Evolutionary conservation across 2,113 vertebrate species (phyloP).

Genomic region (Psammodynastes pulverulentus): DNA sequence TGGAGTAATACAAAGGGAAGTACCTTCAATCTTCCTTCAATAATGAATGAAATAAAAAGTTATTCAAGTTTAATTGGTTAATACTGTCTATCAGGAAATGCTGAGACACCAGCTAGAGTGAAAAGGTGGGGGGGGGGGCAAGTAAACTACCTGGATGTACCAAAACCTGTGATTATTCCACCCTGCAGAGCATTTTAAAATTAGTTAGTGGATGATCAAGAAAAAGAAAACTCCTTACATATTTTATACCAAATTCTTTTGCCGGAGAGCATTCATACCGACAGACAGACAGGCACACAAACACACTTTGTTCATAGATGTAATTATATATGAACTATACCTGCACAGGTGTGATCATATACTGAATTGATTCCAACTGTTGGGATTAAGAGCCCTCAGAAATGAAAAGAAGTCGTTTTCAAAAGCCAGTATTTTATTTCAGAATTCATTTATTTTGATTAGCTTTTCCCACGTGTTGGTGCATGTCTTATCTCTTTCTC

Average conservation of each 20-base stretch:
- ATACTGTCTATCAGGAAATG: neutral
- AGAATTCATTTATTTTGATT: conserved; percentile 57
- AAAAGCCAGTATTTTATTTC: conserved; percentile 59
- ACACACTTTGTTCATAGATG: neutral
- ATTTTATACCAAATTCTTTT: neutral
- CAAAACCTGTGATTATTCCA: neutral
- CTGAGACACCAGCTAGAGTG: neutral
- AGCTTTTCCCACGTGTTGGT: conserved; percentile 49
- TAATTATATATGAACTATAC: neutral
- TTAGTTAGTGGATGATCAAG: neutral
- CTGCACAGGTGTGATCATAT: neutral
- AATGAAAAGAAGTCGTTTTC: conserved; percentile 52
- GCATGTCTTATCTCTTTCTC: conserved; percentile 18
- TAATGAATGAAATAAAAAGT: neutral
- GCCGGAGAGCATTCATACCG: neutral
- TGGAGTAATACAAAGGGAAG: neutral
- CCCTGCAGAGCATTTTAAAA: neutral
- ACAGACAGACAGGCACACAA: neutral
- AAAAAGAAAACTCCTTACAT: neutral
- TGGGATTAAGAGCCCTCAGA: conserved; percentile 5
- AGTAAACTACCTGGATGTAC: neutral
- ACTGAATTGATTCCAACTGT: conserved; percentile 20
- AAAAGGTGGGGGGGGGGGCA: too few relatives aligned
- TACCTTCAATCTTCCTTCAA: neutral
- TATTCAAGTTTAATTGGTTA: neutral